Percentiles rank a stretch among this genome's conserved stretches.
Conservation (phyloP, 92 coral and sea anemone genomes). For the Epizoanthus scotinus region DNA sequence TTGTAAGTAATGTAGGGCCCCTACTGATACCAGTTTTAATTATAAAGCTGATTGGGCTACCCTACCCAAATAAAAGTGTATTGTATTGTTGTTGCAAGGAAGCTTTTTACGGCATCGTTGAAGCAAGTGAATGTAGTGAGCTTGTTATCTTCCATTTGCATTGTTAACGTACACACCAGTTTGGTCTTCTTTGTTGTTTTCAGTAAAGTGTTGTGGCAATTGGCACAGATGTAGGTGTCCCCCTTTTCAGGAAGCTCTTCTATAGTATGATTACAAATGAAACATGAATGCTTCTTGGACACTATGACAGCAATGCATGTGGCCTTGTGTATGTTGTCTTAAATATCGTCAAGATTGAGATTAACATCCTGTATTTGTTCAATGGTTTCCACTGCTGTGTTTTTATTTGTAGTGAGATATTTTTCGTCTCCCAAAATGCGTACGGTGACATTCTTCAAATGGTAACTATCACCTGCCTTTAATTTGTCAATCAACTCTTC, state of each 20-base stretch:
- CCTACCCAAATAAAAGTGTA: no score
- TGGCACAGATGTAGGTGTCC: constrained; percentile 36
- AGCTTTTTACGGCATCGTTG: constrained; percentile 46
- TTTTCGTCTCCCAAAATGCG: constrained; percentile 40
- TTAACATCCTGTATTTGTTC: constrained; percentile 34
- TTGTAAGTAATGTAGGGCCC: no score
- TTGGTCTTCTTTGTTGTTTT: constrained; percentile 27
- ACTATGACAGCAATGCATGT: constrained; percentile 33
- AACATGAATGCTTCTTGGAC: constrained; percentile 37
- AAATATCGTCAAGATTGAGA: constrained; percentile 28
- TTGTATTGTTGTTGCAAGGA: constrained; percentile 13
- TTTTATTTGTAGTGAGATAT: constrained; percentile 35
- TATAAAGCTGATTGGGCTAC: no score
- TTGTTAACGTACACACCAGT: constrained; percentile 25
- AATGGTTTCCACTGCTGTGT: constrained; percentile 26
- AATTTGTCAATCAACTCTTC: constrained; percentile 42
- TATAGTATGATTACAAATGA: constrained; percentile 36
- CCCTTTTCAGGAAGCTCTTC: constrained; percentile 27
- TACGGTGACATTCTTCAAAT: constrained; percentile 31
- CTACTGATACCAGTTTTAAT: no score
- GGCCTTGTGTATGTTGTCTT: constrained; percentile 40
- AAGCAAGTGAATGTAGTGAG: constrained; percentile 39
- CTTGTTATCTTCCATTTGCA: constrained; percentile 33
- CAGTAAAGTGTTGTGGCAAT: constrained; percentile 34
- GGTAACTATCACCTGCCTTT: constrained; percentile 46